phyloP scores from a whole-genome alignment of 1,140 invertebrate species.

The Arion vulgaris region DNA sequence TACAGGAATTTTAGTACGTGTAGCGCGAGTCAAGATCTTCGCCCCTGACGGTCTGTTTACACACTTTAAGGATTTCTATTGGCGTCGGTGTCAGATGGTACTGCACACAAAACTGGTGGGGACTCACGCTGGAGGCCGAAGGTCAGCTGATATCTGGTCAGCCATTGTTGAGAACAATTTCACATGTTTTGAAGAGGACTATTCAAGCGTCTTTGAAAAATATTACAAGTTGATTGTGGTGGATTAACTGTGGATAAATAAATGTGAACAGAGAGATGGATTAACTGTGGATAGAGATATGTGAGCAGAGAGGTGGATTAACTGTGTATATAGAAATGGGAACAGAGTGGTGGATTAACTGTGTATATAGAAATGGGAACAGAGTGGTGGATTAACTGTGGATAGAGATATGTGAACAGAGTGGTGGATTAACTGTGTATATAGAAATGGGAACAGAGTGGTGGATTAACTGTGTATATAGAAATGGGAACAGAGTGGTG shows the following conservation, averaged over 20 bases:
- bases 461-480: too few species aligned
- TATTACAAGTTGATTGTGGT: conserved; percentile 1
- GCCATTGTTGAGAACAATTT: background rate
- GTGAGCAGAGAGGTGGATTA: too few species aligned
- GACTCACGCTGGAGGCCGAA: background rate
- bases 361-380: too few species aligned
- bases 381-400: too few species aligned
- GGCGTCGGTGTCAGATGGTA: conserved; percentile 34
- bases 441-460: too few species aligned
- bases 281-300: background rate
- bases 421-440: too few species aligned
- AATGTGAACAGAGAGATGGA: background rate
- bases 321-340: too few species aligned
- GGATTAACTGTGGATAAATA: background rate
- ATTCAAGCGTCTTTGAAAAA: background rate
- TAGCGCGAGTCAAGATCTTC: conserved; percentile 43
- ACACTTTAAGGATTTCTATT: background rate
- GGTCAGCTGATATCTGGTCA: background rate
- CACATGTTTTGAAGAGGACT: conserved; percentile 14
- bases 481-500: too few species aligned
- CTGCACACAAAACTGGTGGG: conserved; percentile 23
- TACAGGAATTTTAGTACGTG: conserved; percentile 70
- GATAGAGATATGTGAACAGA: too few species aligned
- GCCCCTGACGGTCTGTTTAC: conserved; percentile 36
- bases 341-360: too few species aligned